Conservation (phyloP, 2,113 vertebrate genomes). For the Pao palembangensis region DNA sequence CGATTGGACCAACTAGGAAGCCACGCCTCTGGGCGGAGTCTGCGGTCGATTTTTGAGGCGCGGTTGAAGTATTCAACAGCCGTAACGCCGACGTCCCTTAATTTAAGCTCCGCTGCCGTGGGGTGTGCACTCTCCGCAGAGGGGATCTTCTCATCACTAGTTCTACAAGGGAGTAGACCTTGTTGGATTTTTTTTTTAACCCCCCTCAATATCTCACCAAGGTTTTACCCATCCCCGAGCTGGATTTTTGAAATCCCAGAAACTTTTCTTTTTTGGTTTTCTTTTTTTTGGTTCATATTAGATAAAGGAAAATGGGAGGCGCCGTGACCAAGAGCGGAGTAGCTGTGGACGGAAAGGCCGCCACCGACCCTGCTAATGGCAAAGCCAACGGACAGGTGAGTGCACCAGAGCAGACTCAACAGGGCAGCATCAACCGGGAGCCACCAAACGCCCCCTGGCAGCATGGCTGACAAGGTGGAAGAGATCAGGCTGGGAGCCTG, state of each 20-base stretch:
- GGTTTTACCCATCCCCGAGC: slow-evolving; percentile 23
- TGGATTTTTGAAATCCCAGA: slow-evolving; percentile 62
- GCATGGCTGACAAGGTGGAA: slow-evolving; percentile 21
- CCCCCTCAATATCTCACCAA: slow-evolving; percentile 23
- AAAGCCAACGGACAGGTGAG: slow-evolving; percentile 91
- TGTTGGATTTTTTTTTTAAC: slow-evolving; percentile 43
- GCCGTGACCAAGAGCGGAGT: slow-evolving; percentile 86
- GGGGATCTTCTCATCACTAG: slow-evolving; percentile 29
- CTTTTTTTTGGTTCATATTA: slow-evolving; percentile 47
- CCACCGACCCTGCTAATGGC: slow-evolving; percentile 70
- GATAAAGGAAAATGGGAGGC: slow-evolving; percentile 77
- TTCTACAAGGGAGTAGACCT: slow-evolving; percentile 15
- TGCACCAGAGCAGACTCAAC: neutral
- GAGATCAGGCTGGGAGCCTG: no score
- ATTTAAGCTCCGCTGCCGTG: slow-evolving; percentile 62
- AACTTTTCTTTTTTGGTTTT: slow-evolving; percentile 60
- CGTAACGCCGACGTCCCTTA: slow-evolving; percentile 55
- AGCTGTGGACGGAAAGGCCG: slow-evolving; percentile 74
- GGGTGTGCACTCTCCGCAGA: slow-evolving; percentile 24
- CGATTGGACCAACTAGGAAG: slow-evolving; percentile 47
- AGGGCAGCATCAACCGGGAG: slow-evolving; percentile 14
- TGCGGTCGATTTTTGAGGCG: slow-evolving; percentile 64
- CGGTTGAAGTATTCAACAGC: slow-evolving; percentile 71
- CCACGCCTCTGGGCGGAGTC: slow-evolving; percentile 70
- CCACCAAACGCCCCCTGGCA: slow-evolving; percentile 57